Conservation (phyloP, 2,113 vertebrate species). For the Bufo gargarizans region DNA sequence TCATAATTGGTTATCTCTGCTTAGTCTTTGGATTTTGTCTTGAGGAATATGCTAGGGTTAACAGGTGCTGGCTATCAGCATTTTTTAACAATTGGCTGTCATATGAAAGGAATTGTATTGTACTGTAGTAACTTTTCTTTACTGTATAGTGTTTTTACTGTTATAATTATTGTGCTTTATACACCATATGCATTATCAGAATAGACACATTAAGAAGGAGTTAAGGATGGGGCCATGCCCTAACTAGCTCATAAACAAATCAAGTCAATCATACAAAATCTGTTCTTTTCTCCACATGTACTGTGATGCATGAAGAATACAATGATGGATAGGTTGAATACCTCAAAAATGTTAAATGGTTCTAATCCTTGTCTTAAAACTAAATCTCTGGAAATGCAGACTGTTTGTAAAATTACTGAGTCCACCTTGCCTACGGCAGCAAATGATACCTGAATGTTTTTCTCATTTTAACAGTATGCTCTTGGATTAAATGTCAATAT, state of each 20-base stretch:
- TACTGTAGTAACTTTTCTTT: not conserved
- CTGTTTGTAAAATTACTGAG: not conserved
- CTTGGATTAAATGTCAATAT: constrained; percentile 11
- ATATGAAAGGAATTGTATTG: not conserved
- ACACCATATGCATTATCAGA: not conserved
- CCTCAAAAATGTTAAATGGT: not conserved
- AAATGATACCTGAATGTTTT: not conserved
- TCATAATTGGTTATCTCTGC: not conserved
- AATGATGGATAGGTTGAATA: not conserved
- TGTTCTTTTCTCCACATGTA: not conserved
- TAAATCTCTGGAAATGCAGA: constrained; percentile 3
- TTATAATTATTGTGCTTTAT: not conserved
- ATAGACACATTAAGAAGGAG: not conserved
- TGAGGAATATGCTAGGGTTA: not conserved
- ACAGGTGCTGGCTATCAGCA: not conserved
- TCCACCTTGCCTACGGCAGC: not conserved
- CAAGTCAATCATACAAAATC: not conserved
- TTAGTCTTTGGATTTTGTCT: not conserved
- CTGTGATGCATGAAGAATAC: not conserved
- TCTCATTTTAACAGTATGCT: not conserved
- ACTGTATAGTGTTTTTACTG: not conserved
- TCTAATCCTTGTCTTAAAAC: constrained; percentile 14
- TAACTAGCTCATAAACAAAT: not conserved
- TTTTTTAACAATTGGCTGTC: not conserved
- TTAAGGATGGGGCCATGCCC: not conserved